Conservation (phyloP, 2,888 invertebrate species). For the Apodemia zela region DNA sequence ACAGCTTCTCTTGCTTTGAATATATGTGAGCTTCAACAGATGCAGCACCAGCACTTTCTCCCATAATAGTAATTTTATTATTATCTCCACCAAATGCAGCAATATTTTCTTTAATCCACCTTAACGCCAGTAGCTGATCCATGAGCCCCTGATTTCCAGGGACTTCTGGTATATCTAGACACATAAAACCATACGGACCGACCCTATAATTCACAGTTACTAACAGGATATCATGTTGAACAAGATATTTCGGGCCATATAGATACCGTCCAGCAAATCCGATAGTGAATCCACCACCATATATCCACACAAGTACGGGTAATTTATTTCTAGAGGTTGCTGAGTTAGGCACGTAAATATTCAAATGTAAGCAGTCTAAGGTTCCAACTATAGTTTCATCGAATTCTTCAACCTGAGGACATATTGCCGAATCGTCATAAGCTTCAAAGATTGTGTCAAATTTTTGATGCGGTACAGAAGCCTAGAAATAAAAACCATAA, state of each 20-base stretch:
- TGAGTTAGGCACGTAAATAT: background rate
- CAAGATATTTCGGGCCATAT: constrained; percentile 45
- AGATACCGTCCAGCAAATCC: constrained; percentile 33
- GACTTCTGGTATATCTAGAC: constrained; percentile 39
- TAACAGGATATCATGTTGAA: constrained; percentile 39
- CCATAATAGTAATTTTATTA: constrained; percentile 49
- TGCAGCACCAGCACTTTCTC: constrained; percentile 50
- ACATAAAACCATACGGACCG: constrained; percentile 37
- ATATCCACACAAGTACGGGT: constrained; percentile 1
- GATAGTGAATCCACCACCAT: constrained; percentile 4
- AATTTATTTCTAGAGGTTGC: background rate
- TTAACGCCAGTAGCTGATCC: constrained; percentile 49
- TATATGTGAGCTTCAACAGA: constrained; percentile 47
- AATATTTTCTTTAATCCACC: constrained; percentile 55
- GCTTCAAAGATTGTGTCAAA: constrained; percentile 34
- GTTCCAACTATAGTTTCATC: constrained; percentile 42
- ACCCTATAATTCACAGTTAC: constrained; percentile 57
- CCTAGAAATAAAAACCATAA: background rate
- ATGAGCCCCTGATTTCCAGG: constrained; percentile 37
- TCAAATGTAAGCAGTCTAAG: constrained; percentile 77
- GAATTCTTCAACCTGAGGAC: constrained; percentile 40
- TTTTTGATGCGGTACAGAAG: constrained; percentile 23
- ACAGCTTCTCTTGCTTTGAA: constrained; percentile 45
- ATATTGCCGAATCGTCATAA: constrained; percentile 35
- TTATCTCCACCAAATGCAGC: constrained; percentile 52